Conservation (phyloP, 2,888 invertebrate genomes). For the Oscheius sp. region DNA sequence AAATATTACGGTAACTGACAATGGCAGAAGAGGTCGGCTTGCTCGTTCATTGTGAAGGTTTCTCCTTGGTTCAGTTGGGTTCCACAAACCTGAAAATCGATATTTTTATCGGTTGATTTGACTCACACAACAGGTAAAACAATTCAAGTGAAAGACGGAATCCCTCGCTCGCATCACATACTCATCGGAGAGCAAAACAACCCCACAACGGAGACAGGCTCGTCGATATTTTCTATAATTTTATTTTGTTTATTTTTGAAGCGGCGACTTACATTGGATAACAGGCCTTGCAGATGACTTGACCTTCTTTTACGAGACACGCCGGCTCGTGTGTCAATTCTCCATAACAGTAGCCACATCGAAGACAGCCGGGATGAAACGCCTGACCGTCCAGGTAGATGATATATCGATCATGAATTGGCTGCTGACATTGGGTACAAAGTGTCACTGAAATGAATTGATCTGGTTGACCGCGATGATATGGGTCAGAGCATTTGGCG, state of each 20-base stretch:
- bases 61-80: constrained; percentile 87
- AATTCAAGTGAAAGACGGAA: constrained; percentile 87
- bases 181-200: constrained; percentile 87
- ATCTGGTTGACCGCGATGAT: too few species aligned
- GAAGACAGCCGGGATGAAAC: constrained; percentile 40
- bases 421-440: constrained; percentile 29
- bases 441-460: constrained; percentile 27
- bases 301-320: constrained; percentile 35
- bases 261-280: constrained; percentile 24
- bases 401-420: constrained; percentile 32
- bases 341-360: constrained; percentile 33
- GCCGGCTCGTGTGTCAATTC: constrained; percentile 13
- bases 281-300: constrained; percentile 32
- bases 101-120: background rate
- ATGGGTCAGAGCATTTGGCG: too few species aligned
- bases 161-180: constrained; percentile 90
- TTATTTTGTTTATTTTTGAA: background rate
- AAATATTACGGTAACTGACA: constrained; percentile 28
- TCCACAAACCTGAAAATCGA: constrained; percentile 79
- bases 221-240: constrained; percentile 85
- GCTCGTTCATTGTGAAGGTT: constrained; percentile 88
- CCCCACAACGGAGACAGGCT: constrained; percentile 85
- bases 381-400: constrained; percentile 33
- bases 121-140: constrained; percentile 83
- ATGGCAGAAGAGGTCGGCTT: constrained; percentile 73